Conservation (phyloP, 2,888 invertebrate genomes). For the Himalopsyche japonica region DNA sequence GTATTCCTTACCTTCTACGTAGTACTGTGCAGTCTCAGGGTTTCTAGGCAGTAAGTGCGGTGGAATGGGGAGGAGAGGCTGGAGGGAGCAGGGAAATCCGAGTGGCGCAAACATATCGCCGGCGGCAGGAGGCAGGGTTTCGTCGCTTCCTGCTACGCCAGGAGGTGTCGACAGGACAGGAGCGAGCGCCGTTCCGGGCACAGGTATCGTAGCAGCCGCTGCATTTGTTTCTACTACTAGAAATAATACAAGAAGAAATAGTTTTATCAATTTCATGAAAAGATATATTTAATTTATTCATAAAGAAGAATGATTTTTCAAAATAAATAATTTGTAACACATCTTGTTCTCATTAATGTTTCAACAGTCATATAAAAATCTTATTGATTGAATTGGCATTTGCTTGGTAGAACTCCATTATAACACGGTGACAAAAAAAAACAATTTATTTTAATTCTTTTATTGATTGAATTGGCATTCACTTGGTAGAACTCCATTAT, state of each 20-base stretch:
- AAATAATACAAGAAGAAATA: neutral
- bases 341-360: too few species aligned
- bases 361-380: too few species aligned
- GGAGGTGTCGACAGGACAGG: neutral
- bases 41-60: conserved; percentile 31
- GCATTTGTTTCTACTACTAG: conserved; percentile 22
- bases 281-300: too few species aligned
- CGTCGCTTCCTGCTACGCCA: conserved; percentile 27
- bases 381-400: too few species aligned
- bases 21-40: conserved; percentile 35
- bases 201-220: conserved; percentile 44
- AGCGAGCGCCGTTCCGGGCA: conserved; percentile 44
- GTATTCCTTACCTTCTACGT: conserved; percentile 21
- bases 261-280: too few species aligned
- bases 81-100: conserved; percentile 33
- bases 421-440: too few species aligned
- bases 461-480: too few species aligned
- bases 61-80: conserved; percentile 34
- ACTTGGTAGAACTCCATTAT: too few species aligned
- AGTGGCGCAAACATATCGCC: conserved; percentile 42
- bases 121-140: conserved; percentile 42
- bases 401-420: too few species aligned
- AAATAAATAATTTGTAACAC: too few species aligned
- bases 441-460: too few species aligned
- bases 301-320: too few species aligned